Conservation (phyloP, 2,797 vertebrate genomes). For the Novumbra hubbsi region DNA sequence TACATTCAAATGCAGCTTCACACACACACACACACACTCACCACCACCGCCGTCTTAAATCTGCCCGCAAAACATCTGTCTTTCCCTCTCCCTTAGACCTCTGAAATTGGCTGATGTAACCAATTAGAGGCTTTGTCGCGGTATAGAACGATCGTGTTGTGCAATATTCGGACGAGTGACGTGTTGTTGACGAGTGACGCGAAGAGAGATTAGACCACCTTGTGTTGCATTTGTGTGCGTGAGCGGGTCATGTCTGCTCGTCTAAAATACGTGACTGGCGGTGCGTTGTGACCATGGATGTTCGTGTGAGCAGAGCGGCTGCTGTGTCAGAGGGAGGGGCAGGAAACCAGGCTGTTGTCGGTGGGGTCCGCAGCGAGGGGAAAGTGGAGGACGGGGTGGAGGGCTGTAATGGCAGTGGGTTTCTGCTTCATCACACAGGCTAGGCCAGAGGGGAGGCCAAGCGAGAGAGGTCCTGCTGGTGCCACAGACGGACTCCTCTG, state of each 20-base stretch:
- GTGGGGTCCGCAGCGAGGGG: not conserved
- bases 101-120: not conserved
- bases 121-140: not conserved
- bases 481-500: not conserved
- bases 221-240: not conserved
- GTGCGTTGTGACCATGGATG: not conserved
- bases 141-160: not conserved
- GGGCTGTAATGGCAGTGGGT: not conserved
- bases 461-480: slow-evolving; percentile 1
- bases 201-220: not conserved
- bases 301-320: not conserved
- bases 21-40: not conserved
- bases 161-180: too few species aligned
- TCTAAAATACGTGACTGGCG: too few species aligned
- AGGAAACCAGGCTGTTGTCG: not conserved
- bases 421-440: not conserved
- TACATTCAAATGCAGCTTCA: slow-evolving; percentile 3
- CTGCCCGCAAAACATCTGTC: not conserved
- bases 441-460: not conserved
- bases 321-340: not conserved
- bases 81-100: not conserved
- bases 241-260: not conserved
- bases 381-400: not conserved
- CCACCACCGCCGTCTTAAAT: not conserved
- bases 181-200: not conserved